Conservation (phyloP, 2,113 vertebrate species). For the Taxidea taxus region DNA sequence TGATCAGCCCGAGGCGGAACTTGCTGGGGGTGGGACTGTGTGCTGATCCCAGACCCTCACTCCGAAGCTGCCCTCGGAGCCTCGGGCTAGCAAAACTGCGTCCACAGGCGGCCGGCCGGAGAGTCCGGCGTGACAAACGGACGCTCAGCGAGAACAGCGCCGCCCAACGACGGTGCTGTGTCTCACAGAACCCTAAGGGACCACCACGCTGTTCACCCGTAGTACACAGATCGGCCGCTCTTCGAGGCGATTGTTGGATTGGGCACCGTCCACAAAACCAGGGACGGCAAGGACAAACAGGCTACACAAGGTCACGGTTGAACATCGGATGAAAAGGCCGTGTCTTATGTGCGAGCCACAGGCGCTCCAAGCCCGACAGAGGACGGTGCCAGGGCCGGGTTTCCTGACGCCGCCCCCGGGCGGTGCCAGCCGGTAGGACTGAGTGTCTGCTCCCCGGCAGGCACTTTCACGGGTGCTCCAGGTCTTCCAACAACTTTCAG, state of each 20-base stretch:
- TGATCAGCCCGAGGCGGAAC: neutral
- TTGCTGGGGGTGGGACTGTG: neutral
- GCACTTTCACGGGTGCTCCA: neutral
- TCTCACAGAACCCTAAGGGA: neutral
- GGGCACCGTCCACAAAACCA: neutral
- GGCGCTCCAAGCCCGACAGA: neutral
- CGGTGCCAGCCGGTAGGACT: fast-evolving
- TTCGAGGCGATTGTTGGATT: neutral
- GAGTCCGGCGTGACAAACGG: no score
- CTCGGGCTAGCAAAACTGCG: neutral
- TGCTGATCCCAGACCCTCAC: neutral
- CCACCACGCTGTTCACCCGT: neutral
- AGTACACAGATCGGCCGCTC: neutral
- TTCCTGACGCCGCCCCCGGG: no score
- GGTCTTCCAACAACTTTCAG: neutral
- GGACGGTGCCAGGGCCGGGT: neutral
- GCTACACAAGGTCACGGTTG: neutral
- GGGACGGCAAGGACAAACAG: neutral
- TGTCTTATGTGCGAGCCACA: neutral
- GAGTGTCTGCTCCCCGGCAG: neutral
- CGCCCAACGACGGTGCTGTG: neutral
- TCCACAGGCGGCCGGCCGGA: no score
- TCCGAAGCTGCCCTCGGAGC: neutral
- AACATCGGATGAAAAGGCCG: neutral
- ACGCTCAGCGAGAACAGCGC: neutral